Evolutionary conservation across 2,888 invertebrate genomes (phyloP), one percentile per base, ranked within the genome.

Genomic region (Drosophila anomelani): DNA sequence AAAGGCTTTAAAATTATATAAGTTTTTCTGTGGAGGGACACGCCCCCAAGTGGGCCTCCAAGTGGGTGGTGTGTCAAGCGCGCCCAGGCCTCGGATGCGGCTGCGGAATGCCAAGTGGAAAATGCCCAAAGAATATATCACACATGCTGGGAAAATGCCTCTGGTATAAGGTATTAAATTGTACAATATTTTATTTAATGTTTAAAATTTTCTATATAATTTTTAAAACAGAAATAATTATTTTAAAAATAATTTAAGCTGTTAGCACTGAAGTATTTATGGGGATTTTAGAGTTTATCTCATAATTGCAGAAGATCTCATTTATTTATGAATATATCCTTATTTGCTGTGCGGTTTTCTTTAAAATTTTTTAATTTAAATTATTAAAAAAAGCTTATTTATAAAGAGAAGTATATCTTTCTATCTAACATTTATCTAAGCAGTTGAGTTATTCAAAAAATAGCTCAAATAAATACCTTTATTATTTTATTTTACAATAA

Each of bases 1-100:
- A 59, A 76, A 51, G 60, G 71, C 84, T 86, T 85, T 80, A 85
- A 85, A 72, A 68, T 84, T 82, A 84, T 63, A 86, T 86, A 82
- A 86, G 81, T 51, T 57, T 59, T 38, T 51, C 59, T 5, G 0
- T 4, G 12, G 38, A 55, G 57, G 46, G 63, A 23, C 43, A 51
- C 70, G 59, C 59, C 57, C 53, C 44, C 58, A 12, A 15, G 61
- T 60, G 62, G 46, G 26, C 60, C 20, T 7, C n/a, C 20, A 12
- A 62, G 59, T 46, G 60, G 60, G 62, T 60, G 62, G 61, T 20
- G 36, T 20, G 20, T 20, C 20, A 20, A 20, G 20, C 20, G 59
- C 44, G 62, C 46, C 29, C 60, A 63, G 38, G 60, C 13, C 46
- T 63, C 60, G 29, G 20, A n/a, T 38, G 20, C 38, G 38, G 23